Percentiles rank a stretch among this genome's conserved stretches.
Evolutionary conservation across 2,888 invertebrate genomes (phyloP).

Genomic region (Orthosia cruda): DNA sequence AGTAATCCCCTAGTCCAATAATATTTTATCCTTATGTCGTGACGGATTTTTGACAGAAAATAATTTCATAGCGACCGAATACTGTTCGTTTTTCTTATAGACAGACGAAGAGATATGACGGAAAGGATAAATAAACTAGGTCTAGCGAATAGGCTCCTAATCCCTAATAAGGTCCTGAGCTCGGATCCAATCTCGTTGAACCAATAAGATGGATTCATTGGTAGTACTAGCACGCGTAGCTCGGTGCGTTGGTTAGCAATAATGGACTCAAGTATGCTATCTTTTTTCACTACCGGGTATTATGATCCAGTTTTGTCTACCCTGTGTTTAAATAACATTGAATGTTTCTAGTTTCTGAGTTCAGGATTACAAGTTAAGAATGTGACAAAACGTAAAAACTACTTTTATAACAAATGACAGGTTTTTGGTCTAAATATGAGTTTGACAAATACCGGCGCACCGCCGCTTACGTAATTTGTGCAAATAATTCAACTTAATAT

Average conservation of each 20-base stretch:
- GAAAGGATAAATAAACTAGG: constrained; percentile 38
- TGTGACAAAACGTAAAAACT: no score
- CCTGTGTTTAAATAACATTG: neutral
- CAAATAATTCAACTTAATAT: no score
- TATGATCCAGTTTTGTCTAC: neutral
- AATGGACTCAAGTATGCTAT: constrained; percentile 8
- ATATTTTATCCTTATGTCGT: constrained; percentile 24
- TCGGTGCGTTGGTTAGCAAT: constrained; percentile 20
- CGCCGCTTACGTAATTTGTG: no score
- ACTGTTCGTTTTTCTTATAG: constrained; percentile 34
- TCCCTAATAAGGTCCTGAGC: constrained; percentile 54
- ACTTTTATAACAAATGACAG: no score
- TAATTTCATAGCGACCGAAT: constrained; percentile 20
- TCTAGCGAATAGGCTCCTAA: constrained; percentile 45
- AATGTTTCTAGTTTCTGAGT: neutral
- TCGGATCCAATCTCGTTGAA: constrained; percentile 50
- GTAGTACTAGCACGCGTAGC: constrained; percentile 28
- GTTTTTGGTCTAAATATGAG: no score
- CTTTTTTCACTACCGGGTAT: neutral
- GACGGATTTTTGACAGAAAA: constrained; percentile 13
- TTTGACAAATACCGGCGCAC: no score
- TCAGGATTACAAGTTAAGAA: no score
- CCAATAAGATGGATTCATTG: constrained; percentile 46
- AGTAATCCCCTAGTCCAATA: constrained; percentile 5
- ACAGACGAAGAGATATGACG: constrained; percentile 22